Evolutionary conservation across 2,797 vertebrate species (phyloP), one percentile per base, ranked within the genome.

Genomic region (Vespertilio murinus): DNA sequence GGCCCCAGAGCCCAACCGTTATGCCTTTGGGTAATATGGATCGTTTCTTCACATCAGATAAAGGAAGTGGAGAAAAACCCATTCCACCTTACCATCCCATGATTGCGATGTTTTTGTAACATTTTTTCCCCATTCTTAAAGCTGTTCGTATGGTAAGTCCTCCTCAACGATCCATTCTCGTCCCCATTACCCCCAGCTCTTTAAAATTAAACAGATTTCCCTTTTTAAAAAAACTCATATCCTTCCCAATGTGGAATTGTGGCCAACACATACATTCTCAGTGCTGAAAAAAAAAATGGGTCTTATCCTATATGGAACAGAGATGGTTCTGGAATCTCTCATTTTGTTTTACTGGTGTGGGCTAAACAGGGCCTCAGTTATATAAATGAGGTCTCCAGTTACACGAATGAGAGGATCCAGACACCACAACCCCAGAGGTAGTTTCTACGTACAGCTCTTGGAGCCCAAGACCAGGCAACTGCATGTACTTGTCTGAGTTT

Each of bases 171-270:
- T 61, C 45, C 40, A 73, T 77, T 61, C 42, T n/a, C 94, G 38
- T 35, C 30, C 25, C 33, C 7, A n/a, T 22, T 17, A 35, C 22
- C 28, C 17, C 2, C 40, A 96, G 42, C 54, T 80, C 92, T 84
- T 85, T 85, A 90, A 22, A 94, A 90, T 59, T 45, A 88, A 95
- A 49, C 88, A 89, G 7, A 83, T 93, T 93, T 88, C 38, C 7
- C 52, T 30, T 71, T 90, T 84, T 79, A 61, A 64, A 67, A 28
- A 42, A 67, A 8, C 64, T 38, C 74, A 45, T 18, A 69, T 35
- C 8, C 42, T 18, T 92, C 65, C 59, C 75, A 73, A 1, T 49
- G 47, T 77, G 69, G 69, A 94, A 69, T 42, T 35, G 9, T 70
- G 74, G 38, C 35, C 78, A 82, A 70, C 40, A n/a, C 30, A 18